Evolutionary conservation across 1,140 invertebrate genomes (phyloP), one percentile per base, ranked within the genome.

Genomic region (Trinorchestia longiramus): DNA sequence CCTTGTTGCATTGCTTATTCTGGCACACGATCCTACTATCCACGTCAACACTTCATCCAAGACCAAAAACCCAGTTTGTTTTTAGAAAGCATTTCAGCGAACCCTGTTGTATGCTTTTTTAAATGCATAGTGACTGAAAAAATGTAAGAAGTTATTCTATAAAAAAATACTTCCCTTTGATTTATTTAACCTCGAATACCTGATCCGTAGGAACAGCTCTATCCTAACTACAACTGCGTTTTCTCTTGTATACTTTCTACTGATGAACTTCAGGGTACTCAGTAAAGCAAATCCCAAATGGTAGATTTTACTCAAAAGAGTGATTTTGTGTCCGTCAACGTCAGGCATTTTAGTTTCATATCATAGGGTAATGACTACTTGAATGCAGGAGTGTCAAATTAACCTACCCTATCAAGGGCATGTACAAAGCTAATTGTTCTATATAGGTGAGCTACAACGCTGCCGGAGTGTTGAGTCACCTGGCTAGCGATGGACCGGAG

Each of bases 381-480:
- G 3, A 36, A 15, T 77, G 62, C 28, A 36, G 36, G 36, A 15
- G 62, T 77, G 62, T 77, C 28, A 36, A 77, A 77, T 23, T 36
- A 77, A 36, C 28, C 11, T 11, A 23, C 62, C 15, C 62, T 77
- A 11, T 23, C 11, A 77, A 77, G 62, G 28, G 28, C 11, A 28
- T 23, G 28, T 77, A 28, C 28, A 36, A 36, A 15, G 62, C 62
- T 77, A 77, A 77, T 77, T 36, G 41, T 28, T 19, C 6, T 43
- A 43, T 97, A 96, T 97, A 98, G 98, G 99, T 99, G 94, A 99
- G 99, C 97, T 99, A 99, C 97, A 99, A 99, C 97, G 99, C 99
- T 41, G 99, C 99, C 28, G 99, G 99, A 43, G 99, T 99, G 19
- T 97, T 99, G 94, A 98, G 99, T 36, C 99, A 99, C 97, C 98